phyloP scores from a whole-genome alignment of 2,888 invertebrate genomes.

The Thereva nobilitata region DNA sequence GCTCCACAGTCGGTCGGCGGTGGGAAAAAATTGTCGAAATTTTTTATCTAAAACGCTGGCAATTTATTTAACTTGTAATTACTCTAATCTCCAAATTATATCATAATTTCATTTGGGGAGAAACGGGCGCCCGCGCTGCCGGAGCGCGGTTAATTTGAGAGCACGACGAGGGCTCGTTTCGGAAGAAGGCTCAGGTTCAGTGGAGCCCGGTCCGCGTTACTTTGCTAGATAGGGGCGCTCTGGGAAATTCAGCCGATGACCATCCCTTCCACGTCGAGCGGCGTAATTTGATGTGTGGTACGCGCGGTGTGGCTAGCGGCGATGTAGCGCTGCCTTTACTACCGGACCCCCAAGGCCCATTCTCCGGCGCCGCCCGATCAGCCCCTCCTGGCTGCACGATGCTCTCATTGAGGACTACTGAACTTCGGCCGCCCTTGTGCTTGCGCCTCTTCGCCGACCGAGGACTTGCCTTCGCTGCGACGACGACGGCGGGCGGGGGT shows the following conservation, averaged over 20 bases:
- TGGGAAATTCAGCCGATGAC: constrained; percentile 27
- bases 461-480: no score
- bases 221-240: constrained; percentile 7
- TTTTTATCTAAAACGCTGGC: constrained; percentile 40
- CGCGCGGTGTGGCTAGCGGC: constrained; percentile 1
- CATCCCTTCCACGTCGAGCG: constrained; percentile 12
- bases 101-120: constrained; percentile 37
- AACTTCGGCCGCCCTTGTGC: no score
- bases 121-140: not conserved
- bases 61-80: constrained; percentile 42
- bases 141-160: no score
- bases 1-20: not conserved
- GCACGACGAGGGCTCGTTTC: not conserved
- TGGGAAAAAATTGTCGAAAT: constrained; percentile 30
- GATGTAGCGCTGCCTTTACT: not conserved
- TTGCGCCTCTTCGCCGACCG: no score
- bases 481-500: no score
- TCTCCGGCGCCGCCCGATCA: not conserved
- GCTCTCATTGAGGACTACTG: no score
- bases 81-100: constrained; percentile 41
- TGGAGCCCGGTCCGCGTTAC: not conserved
- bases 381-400: no score
- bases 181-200: not conserved
- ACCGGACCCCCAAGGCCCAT: constrained; percentile 1
- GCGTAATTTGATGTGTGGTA: constrained; percentile 23